Conservation (phyloP, 2,797 vertebrate species). For the Denticeps clupeoides region DNA sequence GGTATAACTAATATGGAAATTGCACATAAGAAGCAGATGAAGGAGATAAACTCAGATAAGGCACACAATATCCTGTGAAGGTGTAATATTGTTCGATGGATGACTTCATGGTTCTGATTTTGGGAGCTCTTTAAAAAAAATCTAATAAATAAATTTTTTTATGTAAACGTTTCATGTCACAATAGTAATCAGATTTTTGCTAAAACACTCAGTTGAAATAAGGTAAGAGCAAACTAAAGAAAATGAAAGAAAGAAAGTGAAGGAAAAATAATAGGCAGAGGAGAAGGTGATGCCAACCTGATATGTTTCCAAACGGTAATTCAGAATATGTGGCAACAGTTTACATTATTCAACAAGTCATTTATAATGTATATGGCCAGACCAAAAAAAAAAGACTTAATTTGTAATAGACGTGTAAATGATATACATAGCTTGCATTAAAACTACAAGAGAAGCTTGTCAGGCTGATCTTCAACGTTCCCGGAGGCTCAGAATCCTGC, state of each 20-base stretch:
- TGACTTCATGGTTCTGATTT: neutral
- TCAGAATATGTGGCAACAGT: neutral
- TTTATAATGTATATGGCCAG: slow-evolving; percentile 9
- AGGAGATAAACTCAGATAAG: slow-evolving; percentile 32
- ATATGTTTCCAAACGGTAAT: neutral
- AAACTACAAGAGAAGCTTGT: neutral
- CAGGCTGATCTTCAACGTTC: too few species aligned
- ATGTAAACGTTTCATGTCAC: too few species aligned
- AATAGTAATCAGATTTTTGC: too few species aligned
- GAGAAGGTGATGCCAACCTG: neutral
- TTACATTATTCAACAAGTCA: slow-evolving; percentile 13
- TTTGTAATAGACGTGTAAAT: neutral
- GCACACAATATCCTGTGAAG: slow-evolving; percentile 38
- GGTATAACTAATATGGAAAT: slow-evolving; percentile 14
- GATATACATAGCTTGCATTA: neutral
- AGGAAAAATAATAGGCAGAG: neutral
- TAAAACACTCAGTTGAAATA: too few species aligned
- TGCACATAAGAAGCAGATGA: slow-evolving; percentile 16
- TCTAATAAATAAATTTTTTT: too few species aligned
- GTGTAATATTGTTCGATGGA: slow-evolving; percentile 1
- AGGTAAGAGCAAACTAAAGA: too few species aligned
- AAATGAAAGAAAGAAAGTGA: neutral
- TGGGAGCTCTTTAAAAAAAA: too few species aligned
- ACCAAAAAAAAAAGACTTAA: neutral
- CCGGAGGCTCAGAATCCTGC: too few species aligned